phyloP scores from a whole-genome alignment of 2,113 vertebrate species.

The Chloebia gouldiae region DNA sequence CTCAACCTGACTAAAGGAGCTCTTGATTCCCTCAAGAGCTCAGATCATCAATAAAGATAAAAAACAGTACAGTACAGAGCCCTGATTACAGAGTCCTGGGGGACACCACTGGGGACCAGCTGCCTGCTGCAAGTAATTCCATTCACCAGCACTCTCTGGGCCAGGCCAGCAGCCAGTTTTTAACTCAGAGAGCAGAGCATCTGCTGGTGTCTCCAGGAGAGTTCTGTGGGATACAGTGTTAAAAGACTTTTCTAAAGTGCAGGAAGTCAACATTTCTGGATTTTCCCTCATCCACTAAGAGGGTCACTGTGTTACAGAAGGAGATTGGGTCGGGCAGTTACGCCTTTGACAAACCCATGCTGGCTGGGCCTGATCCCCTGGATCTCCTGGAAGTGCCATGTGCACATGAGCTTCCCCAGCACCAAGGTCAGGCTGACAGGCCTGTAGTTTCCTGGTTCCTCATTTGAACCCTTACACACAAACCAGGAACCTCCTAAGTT shows the following conservation, averaged over 20 bases:
- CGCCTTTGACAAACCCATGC: not conserved
- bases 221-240: not conserved
- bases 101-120: not conserved
- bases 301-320: not conserved
- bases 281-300: not conserved
- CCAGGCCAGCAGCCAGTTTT: no score
- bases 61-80: not conserved
- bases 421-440: not conserved
- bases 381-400: accelerated
- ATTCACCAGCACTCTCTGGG: not conserved
- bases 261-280: not conserved
- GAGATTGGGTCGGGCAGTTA: not conserved
- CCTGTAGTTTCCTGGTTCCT: not conserved
- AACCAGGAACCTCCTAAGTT: not conserved
- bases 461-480: accelerated
- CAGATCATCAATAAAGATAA: not conserved
- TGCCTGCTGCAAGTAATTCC: not conserved
- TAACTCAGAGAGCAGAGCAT: no score
- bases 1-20: not conserved
- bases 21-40: not conserved
- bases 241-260: not conserved
- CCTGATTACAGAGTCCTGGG: no score
- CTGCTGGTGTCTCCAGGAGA: not conserved
- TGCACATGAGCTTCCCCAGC: not conserved
- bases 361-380: not conserved